phyloP scores from a whole-genome alignment of 1,140 invertebrate species.

The Drosophila triauraria region DNA sequence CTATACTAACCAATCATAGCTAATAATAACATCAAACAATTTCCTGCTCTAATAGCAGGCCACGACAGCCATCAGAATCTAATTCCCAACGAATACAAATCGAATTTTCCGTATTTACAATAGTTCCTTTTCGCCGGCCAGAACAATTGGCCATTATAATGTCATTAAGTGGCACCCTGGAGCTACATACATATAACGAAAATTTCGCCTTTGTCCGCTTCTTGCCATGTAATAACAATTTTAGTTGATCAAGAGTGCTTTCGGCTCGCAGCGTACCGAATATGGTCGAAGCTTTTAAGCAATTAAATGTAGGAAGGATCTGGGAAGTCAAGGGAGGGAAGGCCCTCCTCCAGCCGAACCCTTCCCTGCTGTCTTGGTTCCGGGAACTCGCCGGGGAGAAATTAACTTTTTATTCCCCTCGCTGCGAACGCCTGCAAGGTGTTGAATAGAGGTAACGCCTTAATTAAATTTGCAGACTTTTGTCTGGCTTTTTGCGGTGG shows the following conservation, averaged over 20 bases:
- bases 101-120: slow-evolving; percentile 43
- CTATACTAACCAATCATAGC: slow-evolving; percentile 2
- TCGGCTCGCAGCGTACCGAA: slow-evolving; percentile 40
- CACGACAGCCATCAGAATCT: slow-evolving; percentile 7
- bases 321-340: slow-evolving; percentile 7
- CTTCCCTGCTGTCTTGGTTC: slow-evolving; percentile 34
- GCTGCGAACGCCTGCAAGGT: slow-evolving; percentile 69
- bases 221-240: slow-evolving; percentile 58
- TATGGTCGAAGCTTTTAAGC: slow-evolving; percentile 60
- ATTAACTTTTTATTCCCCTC: slow-evolving; percentile 63
- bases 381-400: slow-evolving; percentile 57
- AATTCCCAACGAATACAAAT: slow-evolving; percentile 42
- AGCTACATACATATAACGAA: slow-evolving; percentile 15
- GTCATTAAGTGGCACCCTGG: slow-evolving; percentile 56
- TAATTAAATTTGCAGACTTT: slow-evolving; percentile 79
- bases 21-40: slow-evolving; percentile 23
- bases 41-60: background rate
- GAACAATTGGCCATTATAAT: slow-evolving; percentile 71
- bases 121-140: slow-evolving; percentile 7
- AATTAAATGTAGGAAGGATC: slow-evolving; percentile 64
- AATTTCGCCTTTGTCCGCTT: slow-evolving; percentile 20
- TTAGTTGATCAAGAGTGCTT: slow-evolving; percentile 61
- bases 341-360: background rate
- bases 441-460: slow-evolving; percentile 78
- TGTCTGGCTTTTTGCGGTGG: slow-evolving; percentile 48